phyloP scores from a whole-genome alignment of 2,888 invertebrate species.

The Furcula furcula region DNA sequence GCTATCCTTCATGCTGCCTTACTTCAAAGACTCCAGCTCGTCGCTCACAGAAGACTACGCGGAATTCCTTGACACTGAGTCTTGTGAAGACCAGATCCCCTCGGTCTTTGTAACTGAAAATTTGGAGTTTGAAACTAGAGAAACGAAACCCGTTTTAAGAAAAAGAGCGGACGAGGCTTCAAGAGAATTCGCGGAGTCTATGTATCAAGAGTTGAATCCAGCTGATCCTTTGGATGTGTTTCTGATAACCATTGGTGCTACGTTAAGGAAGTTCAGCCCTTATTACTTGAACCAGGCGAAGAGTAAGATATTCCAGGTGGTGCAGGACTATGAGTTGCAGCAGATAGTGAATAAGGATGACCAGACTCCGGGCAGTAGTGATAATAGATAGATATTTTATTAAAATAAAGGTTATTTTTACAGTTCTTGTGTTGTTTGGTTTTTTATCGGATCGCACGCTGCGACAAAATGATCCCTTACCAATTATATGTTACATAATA shows the following conservation, averaged over 20 bases:
- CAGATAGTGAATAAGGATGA: slow-evolving; percentile 58
- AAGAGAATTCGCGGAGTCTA: slow-evolving; percentile 18
- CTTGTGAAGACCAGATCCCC: slow-evolving; percentile 44
- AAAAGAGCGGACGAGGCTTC: slow-evolving; percentile 30
- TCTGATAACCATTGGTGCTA: slow-evolving; percentile 60
- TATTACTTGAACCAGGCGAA: slow-evolving; percentile 71
- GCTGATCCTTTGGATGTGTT: slow-evolving; percentile 65
- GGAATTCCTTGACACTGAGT: slow-evolving; percentile 44
- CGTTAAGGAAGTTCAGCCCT: slow-evolving; percentile 60
- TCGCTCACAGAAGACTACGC: slow-evolving; percentile 42
- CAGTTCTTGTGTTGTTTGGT: slow-evolving; percentile 2
- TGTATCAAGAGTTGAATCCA: slow-evolving; percentile 47
- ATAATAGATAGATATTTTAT: slow-evolving; percentile 30
- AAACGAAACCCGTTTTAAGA: slow-evolving; percentile 41
- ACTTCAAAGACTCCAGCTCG: slow-evolving; percentile 44
- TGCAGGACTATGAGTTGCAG: slow-evolving; percentile 68
- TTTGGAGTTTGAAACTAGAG: slow-evolving; percentile 41
- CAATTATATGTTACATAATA: no score
- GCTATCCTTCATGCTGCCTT: slow-evolving; percentile 58
- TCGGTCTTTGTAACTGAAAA: slow-evolving; percentile 38
- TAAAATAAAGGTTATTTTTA: slow-evolving; percentile 21
- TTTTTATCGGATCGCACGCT: no score
- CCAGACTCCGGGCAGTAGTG: slow-evolving; percentile 28
- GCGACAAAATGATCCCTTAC: no score
- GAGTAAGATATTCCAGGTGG: slow-evolving; percentile 71